Evolutionary conservation across 2,888 invertebrate species (phyloP).

Genomic region (Villa cingulata): DNA sequence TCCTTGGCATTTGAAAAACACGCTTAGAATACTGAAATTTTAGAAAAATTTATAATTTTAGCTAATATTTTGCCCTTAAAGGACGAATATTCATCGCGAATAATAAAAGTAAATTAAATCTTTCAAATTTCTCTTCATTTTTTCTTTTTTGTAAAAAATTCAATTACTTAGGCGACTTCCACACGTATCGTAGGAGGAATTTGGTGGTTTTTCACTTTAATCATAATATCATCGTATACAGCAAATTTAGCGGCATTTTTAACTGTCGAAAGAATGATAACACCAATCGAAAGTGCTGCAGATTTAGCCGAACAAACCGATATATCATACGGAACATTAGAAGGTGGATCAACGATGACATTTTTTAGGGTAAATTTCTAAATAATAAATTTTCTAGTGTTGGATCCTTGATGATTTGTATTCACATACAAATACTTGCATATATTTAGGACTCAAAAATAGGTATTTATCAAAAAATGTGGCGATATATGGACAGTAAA

Average conservation of each 20-base stretch:
- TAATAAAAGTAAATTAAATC: background rate
- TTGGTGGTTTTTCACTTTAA: constrained; percentile 89
- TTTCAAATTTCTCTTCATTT: background rate
- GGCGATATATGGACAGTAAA: constrained; percentile 64
- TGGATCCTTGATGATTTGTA: no score
- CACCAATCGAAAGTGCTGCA: constrained; percentile 73
- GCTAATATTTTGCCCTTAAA: no score
- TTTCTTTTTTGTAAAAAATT: background rate
- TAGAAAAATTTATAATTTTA: background rate
- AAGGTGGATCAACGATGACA: constrained; percentile 75
- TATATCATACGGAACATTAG: constrained; percentile 71
- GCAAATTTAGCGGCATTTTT: constrained; percentile 85
- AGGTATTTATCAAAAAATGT: constrained; percentile 69
- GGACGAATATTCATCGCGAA: no score
- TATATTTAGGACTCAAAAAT: constrained; percentile 69
- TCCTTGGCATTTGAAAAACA: no score
- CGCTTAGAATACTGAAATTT: no score
- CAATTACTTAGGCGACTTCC: constrained; percentile 23
- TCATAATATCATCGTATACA: constrained; percentile 82
- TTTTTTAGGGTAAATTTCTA: constrained; percentile 63
- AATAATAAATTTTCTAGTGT: background rate
- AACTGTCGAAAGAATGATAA: constrained; percentile 78
- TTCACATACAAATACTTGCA: no score
- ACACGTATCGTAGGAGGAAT: constrained; percentile 74
- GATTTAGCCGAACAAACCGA: constrained; percentile 72